phyloP scores from a whole-genome alignment of 1,140 invertebrate species.

The Meloidogyne floridensis region DNA sequence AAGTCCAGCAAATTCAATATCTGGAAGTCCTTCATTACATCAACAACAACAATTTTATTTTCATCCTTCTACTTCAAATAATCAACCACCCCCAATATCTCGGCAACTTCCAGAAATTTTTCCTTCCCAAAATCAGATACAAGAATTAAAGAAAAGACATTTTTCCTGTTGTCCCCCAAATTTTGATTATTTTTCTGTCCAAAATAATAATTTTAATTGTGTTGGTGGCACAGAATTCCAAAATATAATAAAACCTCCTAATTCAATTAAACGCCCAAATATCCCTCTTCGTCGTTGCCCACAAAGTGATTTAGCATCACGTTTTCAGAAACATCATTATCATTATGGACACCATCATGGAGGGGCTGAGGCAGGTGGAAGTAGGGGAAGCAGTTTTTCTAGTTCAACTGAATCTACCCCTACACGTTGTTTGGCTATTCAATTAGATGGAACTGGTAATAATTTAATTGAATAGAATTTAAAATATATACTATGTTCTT shows the following conservation, averaged over 20 bases:
- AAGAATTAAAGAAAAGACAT: neutral
- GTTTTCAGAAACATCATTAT: slow-evolving; percentile 50
- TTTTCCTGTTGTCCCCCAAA: neutral
- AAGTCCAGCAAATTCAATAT: neutral
- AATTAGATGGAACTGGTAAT: neutral
- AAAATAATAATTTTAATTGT: neutral
- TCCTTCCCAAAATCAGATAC: neutral
- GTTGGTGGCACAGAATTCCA: neutral
- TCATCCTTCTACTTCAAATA: neutral
- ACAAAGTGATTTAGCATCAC: slow-evolving; percentile 48
- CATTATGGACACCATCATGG: neutral
- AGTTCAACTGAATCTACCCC: slow-evolving; percentile 49
- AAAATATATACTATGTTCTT: neutral
- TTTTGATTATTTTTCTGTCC: neutral
- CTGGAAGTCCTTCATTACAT: slow-evolving; percentile 8
- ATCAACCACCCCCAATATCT: neutral
- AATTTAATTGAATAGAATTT: slow-evolving; percentile 2
- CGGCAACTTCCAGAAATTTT: neutral
- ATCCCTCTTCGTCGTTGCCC: slow-evolving; percentile 40
- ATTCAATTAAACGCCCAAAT: slow-evolving; percentile 25
- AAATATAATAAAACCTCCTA: slow-evolving; percentile 11
- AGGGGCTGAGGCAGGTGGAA: neutral
- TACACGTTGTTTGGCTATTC: slow-evolving; percentile 31
- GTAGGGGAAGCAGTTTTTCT: slow-evolving; percentile 14
- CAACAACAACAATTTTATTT: neutral